Conservation (phyloP, 1,140 invertebrate species). For the Zaprionus africanus region DNA sequence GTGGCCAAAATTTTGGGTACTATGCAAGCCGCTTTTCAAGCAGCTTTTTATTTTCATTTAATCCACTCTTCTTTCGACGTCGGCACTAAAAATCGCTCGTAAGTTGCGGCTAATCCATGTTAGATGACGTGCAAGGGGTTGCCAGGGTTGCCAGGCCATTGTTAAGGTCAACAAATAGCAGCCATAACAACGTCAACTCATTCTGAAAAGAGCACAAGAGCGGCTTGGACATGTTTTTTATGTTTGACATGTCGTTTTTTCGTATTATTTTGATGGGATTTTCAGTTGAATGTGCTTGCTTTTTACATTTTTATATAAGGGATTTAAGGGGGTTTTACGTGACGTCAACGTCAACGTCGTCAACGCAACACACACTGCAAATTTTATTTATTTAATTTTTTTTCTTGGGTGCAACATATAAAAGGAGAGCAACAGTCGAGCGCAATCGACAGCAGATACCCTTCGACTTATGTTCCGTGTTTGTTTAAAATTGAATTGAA, state of each 20-base stretch:
- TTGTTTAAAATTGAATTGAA: too few species aligned
- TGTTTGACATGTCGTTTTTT: conserved; percentile 47
- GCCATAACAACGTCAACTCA: conserved; percentile 17
- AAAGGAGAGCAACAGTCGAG: neutral
- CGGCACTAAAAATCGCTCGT: conserved; percentile 39
- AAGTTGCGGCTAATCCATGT: conserved; percentile 55
- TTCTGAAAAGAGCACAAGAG: conserved; percentile 27
- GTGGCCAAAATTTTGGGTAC: neutral
- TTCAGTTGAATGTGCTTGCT: conserved; percentile 37
- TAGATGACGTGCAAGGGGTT: conserved; percentile 9
- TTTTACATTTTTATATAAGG: conserved; percentile 53
- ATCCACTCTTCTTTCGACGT: conserved; percentile 31
- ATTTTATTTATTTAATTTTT: conserved; percentile 51
- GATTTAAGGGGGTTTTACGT: conserved; percentile 30
- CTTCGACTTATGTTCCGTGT: too few species aligned
- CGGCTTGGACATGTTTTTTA: conserved; percentile 38
- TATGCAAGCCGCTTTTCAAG: conserved; percentile 13
- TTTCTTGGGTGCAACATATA: conserved; percentile 40
- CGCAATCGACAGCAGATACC: too few species aligned
- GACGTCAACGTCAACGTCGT: conserved; percentile 27
- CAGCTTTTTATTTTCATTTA: conserved; percentile 24
- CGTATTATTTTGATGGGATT: conserved; percentile 55
- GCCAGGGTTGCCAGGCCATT: conserved; percentile 45
- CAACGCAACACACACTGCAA: conserved; percentile 39
- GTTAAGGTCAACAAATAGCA: conserved; percentile 47